Evolutionary conservation across 2,113 vertebrate species (phyloP).

Genomic region (Ailurus styani): DNA sequence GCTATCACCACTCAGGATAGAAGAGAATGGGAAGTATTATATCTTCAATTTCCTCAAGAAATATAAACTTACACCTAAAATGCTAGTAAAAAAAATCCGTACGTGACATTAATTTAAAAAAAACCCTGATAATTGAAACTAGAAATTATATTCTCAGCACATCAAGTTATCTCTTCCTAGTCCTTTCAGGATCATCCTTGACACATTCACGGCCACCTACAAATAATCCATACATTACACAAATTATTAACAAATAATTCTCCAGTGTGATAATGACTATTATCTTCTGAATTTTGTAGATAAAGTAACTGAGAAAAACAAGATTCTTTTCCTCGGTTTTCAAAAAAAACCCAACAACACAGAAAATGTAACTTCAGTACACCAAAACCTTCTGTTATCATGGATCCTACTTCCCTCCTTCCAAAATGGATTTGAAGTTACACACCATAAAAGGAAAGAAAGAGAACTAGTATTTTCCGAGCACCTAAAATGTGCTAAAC

Average conservation of each 20-base stretch:
- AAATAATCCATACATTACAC: neutral
- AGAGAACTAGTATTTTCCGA: neutral
- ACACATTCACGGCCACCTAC: neutral
- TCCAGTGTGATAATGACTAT: neutral
- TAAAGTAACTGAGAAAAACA: neutral
- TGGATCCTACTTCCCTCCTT: neutral
- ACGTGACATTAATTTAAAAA: neutral
- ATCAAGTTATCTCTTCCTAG: neutral
- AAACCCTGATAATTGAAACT: neutral
- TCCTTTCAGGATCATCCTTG: neutral
- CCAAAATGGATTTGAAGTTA: neutral
- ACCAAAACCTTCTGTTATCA: neutral
- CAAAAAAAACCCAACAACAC: neutral
- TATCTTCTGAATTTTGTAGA: neutral
- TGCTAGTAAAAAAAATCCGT: neutral
- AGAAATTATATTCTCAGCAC: neutral
- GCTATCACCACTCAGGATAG: neutral
- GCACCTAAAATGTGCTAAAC: neutral
- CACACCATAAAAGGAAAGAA: neutral
- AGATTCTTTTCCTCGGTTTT: neutral
- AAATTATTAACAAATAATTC: neutral
- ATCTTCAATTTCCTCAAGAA: constrained; percentile 11
- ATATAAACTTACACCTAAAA: neutral
- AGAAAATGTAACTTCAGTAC: neutral
- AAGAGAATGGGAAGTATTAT: neutral